These are phyloP conservation scores for Stegostoma tigrinum DNA, from an alignment of 2,113 vertebrate species.

Conservation along the genomic window DNA sequence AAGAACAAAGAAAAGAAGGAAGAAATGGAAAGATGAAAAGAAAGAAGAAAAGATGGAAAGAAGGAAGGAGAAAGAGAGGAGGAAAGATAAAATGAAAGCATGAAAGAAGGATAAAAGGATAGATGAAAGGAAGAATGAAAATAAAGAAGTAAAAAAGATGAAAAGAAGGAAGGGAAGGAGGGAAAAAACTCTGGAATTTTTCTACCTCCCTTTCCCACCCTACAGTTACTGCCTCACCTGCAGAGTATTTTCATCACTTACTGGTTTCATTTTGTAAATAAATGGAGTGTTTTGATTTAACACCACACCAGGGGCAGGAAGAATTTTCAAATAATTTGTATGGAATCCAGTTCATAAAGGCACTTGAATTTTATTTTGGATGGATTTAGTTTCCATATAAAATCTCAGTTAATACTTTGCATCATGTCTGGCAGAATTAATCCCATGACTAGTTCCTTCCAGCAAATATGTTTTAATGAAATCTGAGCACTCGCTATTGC, in stretches of 20 bases:
- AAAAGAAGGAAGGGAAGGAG: too few relatives aligned
- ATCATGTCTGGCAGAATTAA: background rate
- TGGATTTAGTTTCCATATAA: background rate
- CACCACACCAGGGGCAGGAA: background rate
- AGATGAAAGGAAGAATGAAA: too few relatives aligned
- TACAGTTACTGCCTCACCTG: too few relatives aligned
- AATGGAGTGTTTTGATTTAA: background rate
- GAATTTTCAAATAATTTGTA: background rate
- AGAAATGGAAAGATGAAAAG: too few relatives aligned
- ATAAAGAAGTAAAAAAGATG: too few relatives aligned
- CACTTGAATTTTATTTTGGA: background rate
- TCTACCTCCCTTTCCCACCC: background rate
- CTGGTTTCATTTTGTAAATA: background rate
- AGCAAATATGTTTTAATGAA: background rate
- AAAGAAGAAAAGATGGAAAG: too few relatives aligned
- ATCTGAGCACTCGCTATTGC: background rate
- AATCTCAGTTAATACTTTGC: background rate
- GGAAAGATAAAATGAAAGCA: too few relatives aligned
- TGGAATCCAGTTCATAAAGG: background rate
- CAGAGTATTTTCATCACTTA: too few relatives aligned
- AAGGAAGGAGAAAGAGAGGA: too few relatives aligned
- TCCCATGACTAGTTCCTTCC: background rate
- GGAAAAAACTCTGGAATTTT: too few relatives aligned
- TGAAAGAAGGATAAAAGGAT: too few relatives aligned
- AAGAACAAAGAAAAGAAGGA: background rate